phyloP scores from a whole-genome alignment of 2,797 vertebrate species.

The Microcaecilia unicolor region DNA sequence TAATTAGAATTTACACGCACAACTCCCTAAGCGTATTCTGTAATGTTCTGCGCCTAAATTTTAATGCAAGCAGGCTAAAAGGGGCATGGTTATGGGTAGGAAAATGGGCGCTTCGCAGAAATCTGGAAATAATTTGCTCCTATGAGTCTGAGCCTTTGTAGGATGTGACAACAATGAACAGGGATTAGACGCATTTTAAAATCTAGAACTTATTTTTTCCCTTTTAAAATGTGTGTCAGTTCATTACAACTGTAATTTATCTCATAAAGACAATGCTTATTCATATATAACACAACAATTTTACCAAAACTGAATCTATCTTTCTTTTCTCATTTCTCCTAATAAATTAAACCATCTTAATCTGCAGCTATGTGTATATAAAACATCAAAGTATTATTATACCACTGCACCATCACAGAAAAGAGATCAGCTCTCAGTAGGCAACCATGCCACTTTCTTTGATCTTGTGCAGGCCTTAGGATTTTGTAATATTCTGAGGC shows the following conservation, averaged over 20 bases:
- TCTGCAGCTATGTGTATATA: slow-evolving; percentile 25
- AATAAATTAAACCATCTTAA: slow-evolving; percentile 31
- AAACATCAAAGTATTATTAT: slow-evolving; percentile 32
- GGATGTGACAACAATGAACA: no score
- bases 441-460: slow-evolving; percentile 33
- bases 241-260: slow-evolving; percentile 2
- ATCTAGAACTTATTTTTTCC: no score
- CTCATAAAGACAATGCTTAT: not conserved
- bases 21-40: no score
- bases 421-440: slow-evolving; percentile 26
- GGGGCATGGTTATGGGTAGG: no score
- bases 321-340: slow-evolving; percentile 25
- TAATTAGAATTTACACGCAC: no score
- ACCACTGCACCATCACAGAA: slow-evolving; percentile 11
- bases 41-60: no score
- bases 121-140: no score
- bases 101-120: no score
- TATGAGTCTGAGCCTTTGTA: no score
- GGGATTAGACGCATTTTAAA: no score
- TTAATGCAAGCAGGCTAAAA: no score
- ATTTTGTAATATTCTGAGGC: slow-evolving; percentile 18
- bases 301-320: slow-evolving; percentile 1
- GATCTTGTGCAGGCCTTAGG: slow-evolving; percentile 26
- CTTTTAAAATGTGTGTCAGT: no score
- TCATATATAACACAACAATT: not conserved